Conservation (phyloP, 2,797 vertebrate genomes). For the Momotus momota region DNA sequence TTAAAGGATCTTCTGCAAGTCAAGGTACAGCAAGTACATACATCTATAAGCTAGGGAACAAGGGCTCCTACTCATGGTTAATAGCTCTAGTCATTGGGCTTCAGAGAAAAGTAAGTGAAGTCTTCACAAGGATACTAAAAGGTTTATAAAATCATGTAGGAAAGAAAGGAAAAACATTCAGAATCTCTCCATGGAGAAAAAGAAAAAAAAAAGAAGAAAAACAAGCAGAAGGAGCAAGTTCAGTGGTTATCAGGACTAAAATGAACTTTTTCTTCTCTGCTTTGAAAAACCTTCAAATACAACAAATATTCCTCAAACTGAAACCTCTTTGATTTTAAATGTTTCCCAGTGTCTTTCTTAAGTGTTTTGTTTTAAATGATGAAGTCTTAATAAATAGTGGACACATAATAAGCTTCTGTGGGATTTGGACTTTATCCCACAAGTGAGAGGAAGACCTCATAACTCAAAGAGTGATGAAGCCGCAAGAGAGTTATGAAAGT, state of each 20-base stretch:
- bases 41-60: neutral
- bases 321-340: conserved; percentile 70
- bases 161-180: conserved; percentile 55
- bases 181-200: conserved; percentile 24
- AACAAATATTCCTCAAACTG: conserved; percentile 62
- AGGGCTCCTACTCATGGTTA: neutral
- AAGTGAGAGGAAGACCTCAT: conserved; percentile 78
- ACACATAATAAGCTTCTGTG: conserved; percentile 77
- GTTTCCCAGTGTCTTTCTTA: conserved; percentile 72
- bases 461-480: conserved; percentile 78
- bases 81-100: neutral
- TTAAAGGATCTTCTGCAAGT: neutral
- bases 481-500: conserved; percentile 77
- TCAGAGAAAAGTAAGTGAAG: conserved; percentile 10
- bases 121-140: conserved; percentile 24
- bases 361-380: conserved; percentile 78
- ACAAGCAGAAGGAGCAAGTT: conserved; percentile 42
- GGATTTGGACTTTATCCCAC: conserved; percentile 76
- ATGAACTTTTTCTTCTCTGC: conserved; percentile 15
- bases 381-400: conserved; percentile 74
- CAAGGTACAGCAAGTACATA: neutral
- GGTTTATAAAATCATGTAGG: conserved; percentile 26
- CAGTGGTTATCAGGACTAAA: conserved; percentile 50
- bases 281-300: conserved; percentile 56
- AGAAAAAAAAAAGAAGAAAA: neutral